Conservation (phyloP, 2,888 invertebrate genomes). For the Adelphocoris suturalis region DNA sequence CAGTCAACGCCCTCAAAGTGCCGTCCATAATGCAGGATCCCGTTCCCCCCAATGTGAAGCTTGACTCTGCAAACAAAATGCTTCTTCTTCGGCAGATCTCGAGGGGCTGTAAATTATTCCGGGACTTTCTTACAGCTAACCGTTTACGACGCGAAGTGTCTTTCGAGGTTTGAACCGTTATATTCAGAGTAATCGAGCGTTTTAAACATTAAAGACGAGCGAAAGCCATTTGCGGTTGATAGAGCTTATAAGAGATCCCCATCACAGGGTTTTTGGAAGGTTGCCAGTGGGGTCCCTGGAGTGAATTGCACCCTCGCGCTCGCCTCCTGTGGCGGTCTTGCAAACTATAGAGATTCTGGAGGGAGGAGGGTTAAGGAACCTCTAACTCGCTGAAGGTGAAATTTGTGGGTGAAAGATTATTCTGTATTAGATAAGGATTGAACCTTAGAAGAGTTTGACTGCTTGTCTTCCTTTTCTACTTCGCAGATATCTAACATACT, state of each 20-base stretch:
- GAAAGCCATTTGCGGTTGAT: constrained; percentile 31
- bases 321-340: neutral
- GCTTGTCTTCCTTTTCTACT: constrained; percentile 2
- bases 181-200: constrained; percentile 50
- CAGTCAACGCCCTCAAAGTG: constrained; percentile 23
- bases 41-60: neutral
- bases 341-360: neutral
- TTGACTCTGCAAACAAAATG: neutral
- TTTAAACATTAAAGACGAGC: constrained; percentile 43
- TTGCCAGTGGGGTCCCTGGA: constrained; percentile 30
- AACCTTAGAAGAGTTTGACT: neutral
- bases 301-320: constrained; percentile 31
- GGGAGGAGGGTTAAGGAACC: neutral
- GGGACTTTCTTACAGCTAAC: neutral
- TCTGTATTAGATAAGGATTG: neutral
- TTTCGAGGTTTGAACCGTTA: constrained; percentile 2
- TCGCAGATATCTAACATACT: neutral
- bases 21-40: neutral
- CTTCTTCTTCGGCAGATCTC: neutral
- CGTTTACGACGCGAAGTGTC: constrained; percentile 18
- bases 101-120: constrained; percentile 1
- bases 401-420: neutral
- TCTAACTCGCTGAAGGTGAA: constrained; percentile 3
- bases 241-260: constrained; percentile 33
- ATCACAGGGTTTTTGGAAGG: constrained; percentile 29